Evolutionary conservation across 2,113 vertebrate genomes (phyloP), one percentile per base, ranked within the genome.

Genomic region (Labeo rohita): DNA sequence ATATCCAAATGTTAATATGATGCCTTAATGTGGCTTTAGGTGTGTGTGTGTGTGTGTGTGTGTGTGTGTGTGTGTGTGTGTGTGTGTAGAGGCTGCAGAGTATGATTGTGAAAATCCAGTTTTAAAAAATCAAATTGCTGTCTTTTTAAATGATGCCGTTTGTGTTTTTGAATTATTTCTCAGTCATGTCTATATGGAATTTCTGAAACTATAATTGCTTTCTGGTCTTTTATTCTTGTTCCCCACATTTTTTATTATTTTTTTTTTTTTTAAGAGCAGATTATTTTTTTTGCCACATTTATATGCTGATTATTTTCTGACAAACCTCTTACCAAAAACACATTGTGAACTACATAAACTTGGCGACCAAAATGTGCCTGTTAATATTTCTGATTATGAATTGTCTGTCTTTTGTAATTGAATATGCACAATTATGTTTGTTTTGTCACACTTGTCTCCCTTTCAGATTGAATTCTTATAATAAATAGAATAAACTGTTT

Each of bases 361-460:
- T 10, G 39, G 39, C n/a, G 16, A 82, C 80, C 47, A 39, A 82
- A 18, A 54, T 82, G 65, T 70, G 43, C 65, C 65, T 70, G 75
- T 80, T 45, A 59, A 45, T 49, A 39, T 15, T 12, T 68, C 8
- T 70, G 80, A 83, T 70, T n/a, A 5, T 59, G 11, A 3, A 77
- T 77, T 11, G 23, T 65, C n/a, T 23, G 36, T 65, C n/a, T 81
- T 70, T 83, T 34, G 15, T 50, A 50, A 70, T 36, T 70, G 23
- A 11, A 36, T 36, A 39, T 52, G 63, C 50, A 83, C 81, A 56
- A 28, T 28, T 59, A 45, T 66, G 79, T 47, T 76, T 2, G 13
- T 80, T 80, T 80, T 80, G 21, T 61, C 54, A 45, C 6, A 11
- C n/a, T 16, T 65, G n/a, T 28, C 61, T n/a, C 21, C 7, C 18